phyloP scores from a whole-genome alignment of 35 echinoderm and acorn worm species.

The Hemicentrotus pulcherrimus region DNA sequence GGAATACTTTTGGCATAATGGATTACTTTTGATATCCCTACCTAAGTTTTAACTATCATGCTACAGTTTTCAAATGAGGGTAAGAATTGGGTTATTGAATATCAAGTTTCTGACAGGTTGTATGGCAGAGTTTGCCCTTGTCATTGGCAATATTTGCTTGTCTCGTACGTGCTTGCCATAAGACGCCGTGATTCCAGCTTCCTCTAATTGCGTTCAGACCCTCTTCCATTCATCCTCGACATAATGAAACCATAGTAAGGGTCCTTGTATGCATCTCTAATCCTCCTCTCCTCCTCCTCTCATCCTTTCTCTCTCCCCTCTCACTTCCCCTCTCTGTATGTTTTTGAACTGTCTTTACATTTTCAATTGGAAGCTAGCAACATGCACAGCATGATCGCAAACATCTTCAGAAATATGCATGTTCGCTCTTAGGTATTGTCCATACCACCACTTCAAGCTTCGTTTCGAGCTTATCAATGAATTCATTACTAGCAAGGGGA shows the following conservation, averaged over 20 bases:
- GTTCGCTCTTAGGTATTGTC: background rate
- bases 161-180: constrained; percentile 1
- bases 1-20: too few relatives aligned
- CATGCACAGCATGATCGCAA: background rate
- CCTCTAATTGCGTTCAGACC: background rate
- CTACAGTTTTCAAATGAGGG: background rate
- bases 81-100: constrained; percentile 5
- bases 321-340: too few relatives aligned
- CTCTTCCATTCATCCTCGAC: background rate
- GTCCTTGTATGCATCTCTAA: background rate
- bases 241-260: background rate
- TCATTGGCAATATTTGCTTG: background rate
- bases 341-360: background rate
- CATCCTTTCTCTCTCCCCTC: background rate
- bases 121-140: background rate
- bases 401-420: background rate
- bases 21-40: too few relatives aligned
- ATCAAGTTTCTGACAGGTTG: constrained; percentile 10
- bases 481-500: background rate
- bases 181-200: background rate
- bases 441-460: background rate
- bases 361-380: background rate
- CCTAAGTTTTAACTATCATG: too few relatives aligned
- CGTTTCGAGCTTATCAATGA: background rate
- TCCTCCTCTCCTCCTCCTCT: background rate